Evolutionary conservation across 2,113 vertebrate species (phyloP).

Genomic region (Procavia capensis): DNA sequence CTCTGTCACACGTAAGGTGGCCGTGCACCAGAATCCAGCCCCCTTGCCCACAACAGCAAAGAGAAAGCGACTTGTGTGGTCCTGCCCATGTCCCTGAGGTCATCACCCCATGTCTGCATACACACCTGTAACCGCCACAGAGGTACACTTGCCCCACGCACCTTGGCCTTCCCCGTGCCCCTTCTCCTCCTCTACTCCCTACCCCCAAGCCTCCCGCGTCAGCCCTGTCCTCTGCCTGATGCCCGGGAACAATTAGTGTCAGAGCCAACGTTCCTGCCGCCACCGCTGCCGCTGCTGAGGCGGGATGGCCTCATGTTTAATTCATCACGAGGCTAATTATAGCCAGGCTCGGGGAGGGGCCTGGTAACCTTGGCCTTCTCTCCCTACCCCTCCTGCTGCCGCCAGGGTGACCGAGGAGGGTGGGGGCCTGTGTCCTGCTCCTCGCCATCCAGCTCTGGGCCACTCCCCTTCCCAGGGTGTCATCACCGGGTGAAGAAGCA

Average conservation of each 20-base stretch:
- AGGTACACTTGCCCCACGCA: neutral
- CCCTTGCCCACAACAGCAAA: neutral
- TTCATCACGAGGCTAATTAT: slow-evolving; percentile 84
- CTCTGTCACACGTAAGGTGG: neutral
- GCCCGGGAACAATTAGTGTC: slow-evolving; percentile 77
- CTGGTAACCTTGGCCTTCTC: neutral
- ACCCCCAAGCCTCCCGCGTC: neutral
- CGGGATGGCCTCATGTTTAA: slow-evolving; percentile 79
- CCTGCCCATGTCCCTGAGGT: neutral
- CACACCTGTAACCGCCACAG: neutral
- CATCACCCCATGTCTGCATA: too few relatives aligned
- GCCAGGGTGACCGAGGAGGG: neutral
- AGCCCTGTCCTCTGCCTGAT: slow-evolving; percentile 68
- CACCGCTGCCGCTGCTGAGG: slow-evolving; percentile 32
- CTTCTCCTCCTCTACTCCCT: neutral
- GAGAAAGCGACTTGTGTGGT: neutral
- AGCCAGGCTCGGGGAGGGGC: slow-evolving; percentile 63
- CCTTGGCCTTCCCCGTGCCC: neutral
- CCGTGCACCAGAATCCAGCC: neutral
- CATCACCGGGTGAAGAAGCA: neutral
- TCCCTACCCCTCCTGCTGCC: neutral
- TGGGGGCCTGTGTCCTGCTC: neutral
- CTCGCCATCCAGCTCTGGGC: neutral
- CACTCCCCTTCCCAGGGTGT: neutral
- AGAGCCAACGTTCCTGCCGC: neutral